phyloP scores from a whole-genome alignment of 1,140 invertebrate species.

The Marisa cornuarietis region DNA sequence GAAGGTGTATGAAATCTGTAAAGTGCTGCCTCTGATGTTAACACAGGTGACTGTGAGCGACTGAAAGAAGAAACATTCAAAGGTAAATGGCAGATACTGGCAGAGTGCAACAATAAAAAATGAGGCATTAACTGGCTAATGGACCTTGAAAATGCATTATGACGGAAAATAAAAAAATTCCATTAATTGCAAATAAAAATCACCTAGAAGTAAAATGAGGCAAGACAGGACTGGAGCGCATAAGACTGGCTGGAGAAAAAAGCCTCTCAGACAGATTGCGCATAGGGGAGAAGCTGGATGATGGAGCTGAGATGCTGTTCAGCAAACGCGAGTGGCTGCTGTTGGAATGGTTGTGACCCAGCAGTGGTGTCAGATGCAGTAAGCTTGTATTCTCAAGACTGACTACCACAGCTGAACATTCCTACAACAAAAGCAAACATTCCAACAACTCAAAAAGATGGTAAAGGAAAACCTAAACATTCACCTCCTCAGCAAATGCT shows the following conservation, averaged over 20 bases:
- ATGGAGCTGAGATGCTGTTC: slow-evolving; percentile 48
- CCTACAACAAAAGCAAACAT: slow-evolving; percentile 38
- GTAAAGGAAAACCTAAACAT: neutral
- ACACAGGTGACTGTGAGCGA: slow-evolving; percentile 61
- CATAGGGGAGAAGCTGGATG: slow-evolving; percentile 57
- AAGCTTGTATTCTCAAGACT: slow-evolving; percentile 48
- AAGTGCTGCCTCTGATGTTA: slow-evolving; percentile 34
- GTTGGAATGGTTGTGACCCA: slow-evolving; percentile 45
- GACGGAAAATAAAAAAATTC: neutral
- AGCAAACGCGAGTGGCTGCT: slow-evolving; percentile 44
- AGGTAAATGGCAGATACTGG: neutral
- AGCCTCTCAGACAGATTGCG: slow-evolving; percentile 50
- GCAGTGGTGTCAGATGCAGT: slow-evolving; percentile 29
- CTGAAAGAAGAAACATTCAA: slow-evolving; percentile 29
- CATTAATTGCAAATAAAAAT: neutral
- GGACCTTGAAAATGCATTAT: neutral
- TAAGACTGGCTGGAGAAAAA: slow-evolving; percentile 46
- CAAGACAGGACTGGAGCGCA: slow-evolving; percentile 28
- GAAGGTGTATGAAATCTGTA: slow-evolving; percentile 53
- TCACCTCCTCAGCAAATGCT: neutral
- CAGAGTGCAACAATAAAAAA: slow-evolving; percentile 1
- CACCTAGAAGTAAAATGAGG: slow-evolving; percentile 37
- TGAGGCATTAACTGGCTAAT: neutral
- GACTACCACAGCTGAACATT: slow-evolving; percentile 45
- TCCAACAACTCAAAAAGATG: neutral